phyloP scores from a whole-genome alignment of 1,140 invertebrate genomes.

The Anadara kagoshimensis region DNA sequence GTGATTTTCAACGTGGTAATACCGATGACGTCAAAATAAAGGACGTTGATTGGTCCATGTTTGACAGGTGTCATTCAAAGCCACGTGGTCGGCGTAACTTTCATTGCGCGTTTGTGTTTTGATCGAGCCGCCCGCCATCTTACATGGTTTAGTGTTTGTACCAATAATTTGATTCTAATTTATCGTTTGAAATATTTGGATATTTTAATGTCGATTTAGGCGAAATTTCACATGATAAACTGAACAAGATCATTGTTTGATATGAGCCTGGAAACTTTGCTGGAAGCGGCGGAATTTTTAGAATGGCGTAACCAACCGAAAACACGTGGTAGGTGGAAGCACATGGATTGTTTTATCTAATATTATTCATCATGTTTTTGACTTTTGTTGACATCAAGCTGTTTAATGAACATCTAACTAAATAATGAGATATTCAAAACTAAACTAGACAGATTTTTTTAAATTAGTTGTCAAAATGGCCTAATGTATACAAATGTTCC shows the following conservation, averaged over 20 bases:
- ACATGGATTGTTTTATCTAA: slow-evolving; percentile 38
- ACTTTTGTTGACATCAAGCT: neutral
- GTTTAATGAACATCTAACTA: neutral
- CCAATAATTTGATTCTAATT: neutral
- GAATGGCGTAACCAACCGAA: slow-evolving; percentile 81
- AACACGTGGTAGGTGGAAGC: slow-evolving; percentile 75
- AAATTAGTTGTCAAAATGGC: too few relatives aligned
- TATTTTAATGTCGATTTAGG: too few relatives aligned
- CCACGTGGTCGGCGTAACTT: slow-evolving; percentile 69
- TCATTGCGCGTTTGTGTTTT: slow-evolving; percentile 67
- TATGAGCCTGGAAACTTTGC: slow-evolving; percentile 88
- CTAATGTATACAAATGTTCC: too few relatives aligned
- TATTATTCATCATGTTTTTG: neutral
- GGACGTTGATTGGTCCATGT: slow-evolving; percentile 53
- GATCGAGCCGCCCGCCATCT: slow-evolving; percentile 72
- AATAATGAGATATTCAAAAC: too few relatives aligned
- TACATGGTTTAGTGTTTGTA: slow-evolving; percentile 37
- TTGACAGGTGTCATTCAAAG: slow-evolving; percentile 61
- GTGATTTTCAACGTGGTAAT: slow-evolving; percentile 52
- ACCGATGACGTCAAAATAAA: slow-evolving; percentile 52
- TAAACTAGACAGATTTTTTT: too few relatives aligned
- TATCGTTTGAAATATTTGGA: too few relatives aligned
- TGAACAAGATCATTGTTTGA: slow-evolving; percentile 2
- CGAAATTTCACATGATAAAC: neutral
- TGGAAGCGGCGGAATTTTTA: slow-evolving; percentile 88